Base-by-base conservation (phyloP, 2,888 invertebrate genomes). In the Drosophila heteroneura region DNA sequence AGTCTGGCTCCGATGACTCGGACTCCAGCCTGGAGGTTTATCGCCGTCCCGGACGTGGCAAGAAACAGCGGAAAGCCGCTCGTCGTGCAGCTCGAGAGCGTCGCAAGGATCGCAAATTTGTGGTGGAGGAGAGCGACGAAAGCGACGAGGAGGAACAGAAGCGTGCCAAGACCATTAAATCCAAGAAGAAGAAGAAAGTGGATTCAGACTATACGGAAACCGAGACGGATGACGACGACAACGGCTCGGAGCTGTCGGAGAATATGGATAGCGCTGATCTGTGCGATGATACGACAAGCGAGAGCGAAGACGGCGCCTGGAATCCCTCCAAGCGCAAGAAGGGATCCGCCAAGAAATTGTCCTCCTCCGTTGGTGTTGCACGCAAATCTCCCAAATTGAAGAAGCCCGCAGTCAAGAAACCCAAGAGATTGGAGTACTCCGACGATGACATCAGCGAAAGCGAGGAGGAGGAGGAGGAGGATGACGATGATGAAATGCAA, bases 381-480 rank as follows among this genome's bases (percentile, higher is more conserved):
- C 86, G 90, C 10, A 93, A 93, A 56, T 91, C 91, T 1, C 89
- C 91, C 0, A 93, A 92, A 56, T 22, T 87, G 1, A 91, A 92
- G 77, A 90, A 83, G 32, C 74, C 80, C 0, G 60, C 60, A 5
- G 57, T 66, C 0, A 93, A 92, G 73, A 93, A 92, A 71, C 68
- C 79, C 3, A 93, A 92, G 67, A 89, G 88, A 16, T 63, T 91
- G 6, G 92, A 92, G 54, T 92, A 92, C 56, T 92, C 92, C 0
- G 92, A 92, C 26, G 90, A 90, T 37, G 92, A 93, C 60, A 90
- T 92, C 66, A 91, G 91, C 10, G 94, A 93, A 81, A 91, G 93
- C 56, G 97, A 97, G 5, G 97, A 97, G 93, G 94, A 94, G 14
- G 95, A 94, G 63, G 94, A 94, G 52, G 94, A 94, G 5, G 95